Evolutionary conservation across 2,113 vertebrate species (phyloP).

Genomic region (Pyrgilauda ruficollis): DNA sequence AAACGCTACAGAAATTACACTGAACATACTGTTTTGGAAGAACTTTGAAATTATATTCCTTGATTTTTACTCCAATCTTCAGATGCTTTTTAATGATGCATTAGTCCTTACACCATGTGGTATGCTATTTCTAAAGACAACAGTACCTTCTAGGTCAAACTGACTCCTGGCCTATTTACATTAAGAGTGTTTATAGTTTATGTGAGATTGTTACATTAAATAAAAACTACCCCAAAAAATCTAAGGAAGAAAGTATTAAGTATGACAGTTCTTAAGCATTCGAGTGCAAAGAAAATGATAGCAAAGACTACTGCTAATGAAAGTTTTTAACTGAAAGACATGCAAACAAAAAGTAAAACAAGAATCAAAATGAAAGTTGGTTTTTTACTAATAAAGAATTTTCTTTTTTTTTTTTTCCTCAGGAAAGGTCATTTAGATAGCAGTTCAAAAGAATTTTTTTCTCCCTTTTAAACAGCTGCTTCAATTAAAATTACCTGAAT

Average conservation of each 20-base stretch:
- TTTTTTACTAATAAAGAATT: not conserved
- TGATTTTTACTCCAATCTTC: not conserved
- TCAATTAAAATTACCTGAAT: not conserved
- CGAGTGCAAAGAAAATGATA: not conserved
- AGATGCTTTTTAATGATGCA: not conserved
- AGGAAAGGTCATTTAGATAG: not conserved
- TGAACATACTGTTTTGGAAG: not conserved
- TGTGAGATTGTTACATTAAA: not conserved
- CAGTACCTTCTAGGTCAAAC: not conserved
- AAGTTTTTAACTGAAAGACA: not conserved
- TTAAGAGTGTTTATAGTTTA: not conserved
- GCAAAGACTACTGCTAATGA: not conserved
- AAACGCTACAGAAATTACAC: not conserved
- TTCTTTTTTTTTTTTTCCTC: not conserved
- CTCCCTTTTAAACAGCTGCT: not conserved
- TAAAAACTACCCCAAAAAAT: not conserved
- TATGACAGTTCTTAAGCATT: not conserved
- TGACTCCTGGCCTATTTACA: not conserved
- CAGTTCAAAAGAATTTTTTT: not conserved
- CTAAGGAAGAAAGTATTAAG: not conserved
- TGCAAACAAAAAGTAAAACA: not conserved
- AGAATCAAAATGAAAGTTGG: not conserved
- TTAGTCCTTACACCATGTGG: not conserved
- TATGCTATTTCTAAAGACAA: not conserved
- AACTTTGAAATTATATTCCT: not conserved